A percentile compares a stretch with the other conserved stretches of the same genome.
These are phyloP conservation scores for Diogma glabrata DNA, from an alignment of 2,888 invertebrate genomes.

Conservation along the genomic window DNA sequence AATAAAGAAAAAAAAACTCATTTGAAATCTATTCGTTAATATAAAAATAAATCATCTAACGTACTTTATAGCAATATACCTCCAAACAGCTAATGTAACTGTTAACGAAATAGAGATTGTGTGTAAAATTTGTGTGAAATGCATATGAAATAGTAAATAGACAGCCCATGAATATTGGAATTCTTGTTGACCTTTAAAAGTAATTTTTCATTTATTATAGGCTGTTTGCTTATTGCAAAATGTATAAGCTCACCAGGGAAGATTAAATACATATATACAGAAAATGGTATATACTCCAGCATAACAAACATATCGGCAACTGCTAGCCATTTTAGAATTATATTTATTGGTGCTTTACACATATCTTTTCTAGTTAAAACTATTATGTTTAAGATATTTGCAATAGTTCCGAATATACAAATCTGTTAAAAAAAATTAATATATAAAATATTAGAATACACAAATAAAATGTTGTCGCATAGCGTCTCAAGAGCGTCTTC, in stretches of 20 bases:
- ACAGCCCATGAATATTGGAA: conserved; percentile 74
- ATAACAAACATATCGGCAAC: conserved; percentile 50
- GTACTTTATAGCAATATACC: conserved; percentile 76
- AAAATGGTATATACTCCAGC: conserved; percentile 62
- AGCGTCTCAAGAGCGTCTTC: too few relatives aligned
- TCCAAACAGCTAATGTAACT: conserved; percentile 83
- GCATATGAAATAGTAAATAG: conserved; percentile 76
- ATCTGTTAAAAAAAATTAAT: conserved; percentile 46
- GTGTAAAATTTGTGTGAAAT: conserved; percentile 77
- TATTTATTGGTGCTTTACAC: conserved; percentile 72
- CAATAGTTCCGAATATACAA: conserved; percentile 75
- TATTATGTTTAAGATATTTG: conserved; percentile 76
- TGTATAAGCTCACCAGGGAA: too few relatives aligned
- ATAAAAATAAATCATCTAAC: conserved; percentile 24
- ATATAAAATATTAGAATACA: too few relatives aligned
- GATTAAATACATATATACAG: conserved; percentile 53
- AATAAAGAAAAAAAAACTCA: neutral
- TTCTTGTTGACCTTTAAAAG: conserved; percentile 86
- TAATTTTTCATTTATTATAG: too few relatives aligned
- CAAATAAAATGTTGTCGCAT: too few relatives aligned
- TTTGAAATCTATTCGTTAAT: neutral
- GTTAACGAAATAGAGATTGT: conserved; percentile 90
- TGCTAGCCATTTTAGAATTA: conserved; percentile 71
- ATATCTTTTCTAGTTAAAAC: conserved; percentile 74
- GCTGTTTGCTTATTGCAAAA: too few relatives aligned